Conservation (phyloP, 2,888 invertebrate genomes). For the Baronia brevicornis region DNA sequence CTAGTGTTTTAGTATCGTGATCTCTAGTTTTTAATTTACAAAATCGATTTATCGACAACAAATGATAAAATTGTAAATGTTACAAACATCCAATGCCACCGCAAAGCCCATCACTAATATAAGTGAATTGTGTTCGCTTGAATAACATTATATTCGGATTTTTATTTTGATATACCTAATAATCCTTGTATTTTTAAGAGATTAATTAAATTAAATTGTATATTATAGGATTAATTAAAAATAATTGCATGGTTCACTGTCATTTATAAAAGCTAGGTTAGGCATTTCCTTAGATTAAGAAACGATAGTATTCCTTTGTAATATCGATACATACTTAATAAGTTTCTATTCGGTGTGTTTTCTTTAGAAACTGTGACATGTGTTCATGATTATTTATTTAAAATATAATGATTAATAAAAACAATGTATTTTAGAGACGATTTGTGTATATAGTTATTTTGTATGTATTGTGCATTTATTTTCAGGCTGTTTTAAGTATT, state of each 20-base stretch:
- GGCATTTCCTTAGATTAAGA: conserved; percentile 36
- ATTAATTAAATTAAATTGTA: conserved; percentile 14
- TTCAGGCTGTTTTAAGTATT: conserved; percentile 66
- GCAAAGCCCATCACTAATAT: neutral
- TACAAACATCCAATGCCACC: no score
- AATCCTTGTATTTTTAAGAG: conserved; percentile 12
- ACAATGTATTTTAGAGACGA: conserved; percentile 35
- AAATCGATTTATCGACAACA: conserved; percentile 7
- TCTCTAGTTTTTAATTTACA: conserved; percentile 52
- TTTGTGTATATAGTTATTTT: conserved; percentile 59
- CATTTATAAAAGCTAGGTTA: conserved; percentile 29
- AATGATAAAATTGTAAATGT: no score
- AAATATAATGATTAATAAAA: conserved; percentile 35
- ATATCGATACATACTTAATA: conserved; percentile 30
- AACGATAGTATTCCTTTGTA: conserved; percentile 55
- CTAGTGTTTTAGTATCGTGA: conserved; percentile 67
- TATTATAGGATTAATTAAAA: conserved; percentile 6
- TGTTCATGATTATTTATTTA: conserved; percentile 56
- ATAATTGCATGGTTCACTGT: conserved; percentile 9
- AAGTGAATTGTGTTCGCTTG: neutral
- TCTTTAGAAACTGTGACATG: conserved; percentile 36
- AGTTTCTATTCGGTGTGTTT: conserved; percentile 31
- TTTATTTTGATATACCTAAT: conserved; percentile 3
- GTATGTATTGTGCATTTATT: conserved; percentile 69
- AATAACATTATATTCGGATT: conserved; percentile 1